Evolutionary conservation across 2,113 vertebrate species (phyloP).

Genomic region (Blennius ocellaris): DNA sequence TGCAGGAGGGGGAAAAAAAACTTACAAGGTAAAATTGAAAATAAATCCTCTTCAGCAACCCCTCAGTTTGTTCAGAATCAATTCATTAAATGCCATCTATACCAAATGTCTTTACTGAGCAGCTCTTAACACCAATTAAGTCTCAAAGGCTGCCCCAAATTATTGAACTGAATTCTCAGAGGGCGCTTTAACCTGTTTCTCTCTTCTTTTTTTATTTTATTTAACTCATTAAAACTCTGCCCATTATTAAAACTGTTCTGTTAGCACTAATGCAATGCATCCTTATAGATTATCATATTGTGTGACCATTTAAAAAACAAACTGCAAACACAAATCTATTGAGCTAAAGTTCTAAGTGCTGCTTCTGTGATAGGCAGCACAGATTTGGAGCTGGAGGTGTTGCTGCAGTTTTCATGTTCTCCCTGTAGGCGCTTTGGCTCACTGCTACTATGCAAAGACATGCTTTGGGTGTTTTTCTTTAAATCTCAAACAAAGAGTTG

Average conservation of each 20-base stretch:
- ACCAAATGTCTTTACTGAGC: constrained; percentile 37
- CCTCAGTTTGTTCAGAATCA: constrained; percentile 41
- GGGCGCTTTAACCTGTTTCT: constrained; percentile 26
- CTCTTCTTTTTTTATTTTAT: not conserved
- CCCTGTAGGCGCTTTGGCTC: too few species aligned
- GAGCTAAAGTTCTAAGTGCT: constrained; percentile 8
- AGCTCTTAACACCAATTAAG: constrained; percentile 49
- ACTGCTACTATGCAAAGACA: too few species aligned
- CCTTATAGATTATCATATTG: constrained; percentile 11
- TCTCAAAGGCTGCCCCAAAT: constrained; percentile 29
- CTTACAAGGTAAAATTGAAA: constrained; percentile 44
- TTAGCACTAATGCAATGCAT: constrained; percentile 10
- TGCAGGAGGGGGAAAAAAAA: constrained; percentile 15
- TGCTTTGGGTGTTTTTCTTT: too few species aligned
- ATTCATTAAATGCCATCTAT: constrained; percentile 41
- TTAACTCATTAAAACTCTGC: not conserved
- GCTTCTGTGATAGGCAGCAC: not conserved
- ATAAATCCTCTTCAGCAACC: constrained; percentile 33
- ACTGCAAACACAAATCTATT: constrained; percentile 20
- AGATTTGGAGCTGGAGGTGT: too few species aligned
- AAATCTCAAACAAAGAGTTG: too few species aligned
- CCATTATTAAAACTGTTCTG: not conserved
- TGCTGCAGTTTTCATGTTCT: too few species aligned
- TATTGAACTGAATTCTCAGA: constrained; percentile 35
- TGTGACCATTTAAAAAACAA: constrained; percentile 19